Base-by-base conservation (phyloP, 2,113 vertebrate genomes). In the Gallinago jamesoni region DNA sequence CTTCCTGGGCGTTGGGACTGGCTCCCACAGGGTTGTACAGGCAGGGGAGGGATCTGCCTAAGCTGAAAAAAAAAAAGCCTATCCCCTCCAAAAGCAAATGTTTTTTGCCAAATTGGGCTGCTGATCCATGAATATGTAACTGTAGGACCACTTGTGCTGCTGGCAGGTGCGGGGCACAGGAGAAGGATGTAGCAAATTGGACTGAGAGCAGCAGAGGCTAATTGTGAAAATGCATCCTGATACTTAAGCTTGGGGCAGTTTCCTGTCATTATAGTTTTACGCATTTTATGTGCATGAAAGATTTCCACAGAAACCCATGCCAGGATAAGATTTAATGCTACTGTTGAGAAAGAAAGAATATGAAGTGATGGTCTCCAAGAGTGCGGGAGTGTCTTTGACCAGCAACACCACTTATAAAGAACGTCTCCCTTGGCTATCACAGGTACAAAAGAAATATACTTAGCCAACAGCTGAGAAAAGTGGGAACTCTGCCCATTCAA, bases 171-270 rank as follows among this genome's bases (percentile, higher is more conserved):
- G n/a, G 45, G 52, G 30, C 72, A 69, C 8, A 30, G 45, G 23
- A 43, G 47, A 85, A 75, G 78, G 41, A 55, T 43, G 27, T 22
- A 35, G 78, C 35, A 82, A 92, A 91, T 82, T 0, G 2, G 66
- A 30, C 52, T 28, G 56, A 78, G 28, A 81, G 24, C 37, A 59
- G 60, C 1, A 6, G 27, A 53, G 52, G 69, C 56, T 55, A 70
- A 70, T 82, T 82, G 82, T 82, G 60, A 84, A 90, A 75, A 57
- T 82, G 56, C 74, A 72, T 93, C 48, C 57, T 90, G 78, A 92
- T 90, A 85, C 47, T 90, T 90, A 52, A 90, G 74, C 85, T 74
- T 57, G 85, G 87, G 56, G 90, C 85, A 78, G 33, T 90, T 66
- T 45, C 47, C 69, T 92, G 74, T 90, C 88, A 70, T 89, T 74